phyloP scores from a whole-genome alignment of 2,797 vertebrate species.

The Brotula barbata region DNA sequence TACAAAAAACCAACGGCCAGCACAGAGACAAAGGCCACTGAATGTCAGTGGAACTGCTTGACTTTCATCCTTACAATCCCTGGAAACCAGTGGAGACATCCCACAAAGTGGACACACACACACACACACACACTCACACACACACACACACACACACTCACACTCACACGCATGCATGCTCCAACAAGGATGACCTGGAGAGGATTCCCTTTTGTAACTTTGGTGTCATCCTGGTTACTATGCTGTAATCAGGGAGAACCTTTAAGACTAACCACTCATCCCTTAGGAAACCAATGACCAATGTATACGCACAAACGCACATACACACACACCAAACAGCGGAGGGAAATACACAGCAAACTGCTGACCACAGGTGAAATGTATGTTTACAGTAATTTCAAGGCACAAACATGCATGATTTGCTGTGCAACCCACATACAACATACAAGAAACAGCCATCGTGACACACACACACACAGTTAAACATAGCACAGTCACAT shows the following conservation, averaged over 20 bases:
- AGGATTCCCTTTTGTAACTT: neutral
- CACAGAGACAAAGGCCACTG: conserved; percentile 21
- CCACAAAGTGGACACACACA: conserved; percentile 46
- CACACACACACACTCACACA: conserved; percentile 53
- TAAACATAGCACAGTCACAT: conserved; percentile 16
- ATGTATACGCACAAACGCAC: neutral
- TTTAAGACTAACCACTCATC: conserved; percentile 9
- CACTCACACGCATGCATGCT: conserved; percentile 50
- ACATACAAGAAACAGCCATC: conserved; percentile 27
- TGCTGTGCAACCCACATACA: neutral
- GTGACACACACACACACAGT: neutral
- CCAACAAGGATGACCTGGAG: neutral
- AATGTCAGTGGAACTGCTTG: conserved; percentile 31
- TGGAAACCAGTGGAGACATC: conserved; percentile 32
- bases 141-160: conserved; percentile 42
- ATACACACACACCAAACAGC: neutral
- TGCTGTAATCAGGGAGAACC: conserved; percentile 23
- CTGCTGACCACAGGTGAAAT: neutral
- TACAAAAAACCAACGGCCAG: conserved; percentile 20
- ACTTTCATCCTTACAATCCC: conserved; percentile 26
- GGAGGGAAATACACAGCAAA: conserved; percentile 1
- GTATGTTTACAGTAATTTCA: neutral
- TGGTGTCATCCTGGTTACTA: neutral
- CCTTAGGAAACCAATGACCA: conserved; percentile 14
- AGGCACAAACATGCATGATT: conserved; percentile 2